These are phyloP conservation scores for Neodiprion pinetum DNA, from an alignment of 1,140 invertebrate species.

Conservation along the genomic window DNA sequence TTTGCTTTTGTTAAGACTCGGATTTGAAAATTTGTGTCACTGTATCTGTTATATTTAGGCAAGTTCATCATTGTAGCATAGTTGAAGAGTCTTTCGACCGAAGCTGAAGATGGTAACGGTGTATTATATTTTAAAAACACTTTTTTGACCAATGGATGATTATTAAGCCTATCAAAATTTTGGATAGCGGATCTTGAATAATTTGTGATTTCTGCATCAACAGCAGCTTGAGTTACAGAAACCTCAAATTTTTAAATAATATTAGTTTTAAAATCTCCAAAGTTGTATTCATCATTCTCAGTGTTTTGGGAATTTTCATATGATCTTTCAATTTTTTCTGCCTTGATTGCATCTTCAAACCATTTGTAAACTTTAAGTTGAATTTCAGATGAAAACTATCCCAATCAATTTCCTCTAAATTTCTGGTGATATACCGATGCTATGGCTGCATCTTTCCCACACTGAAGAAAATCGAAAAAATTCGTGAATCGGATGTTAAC, in stretches of 20 bases:
- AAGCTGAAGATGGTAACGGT: slow-evolving; percentile 25
- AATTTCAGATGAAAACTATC: background rate
- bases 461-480: slow-evolving; percentile 23
- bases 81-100: slow-evolving; percentile 30
- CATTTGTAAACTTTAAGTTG: slow-evolving; percentile 15
- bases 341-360: background rate
- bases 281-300: too few relatives aligned
- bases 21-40: slow-evolving; percentile 20
- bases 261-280: background rate
- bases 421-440: slow-evolving; percentile 28
- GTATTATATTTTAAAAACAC: slow-evolving; percentile 1
- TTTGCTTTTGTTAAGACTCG: background rate
- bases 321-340: background rate
- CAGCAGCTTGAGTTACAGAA: background rate
- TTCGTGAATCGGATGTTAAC: slow-evolving; percentile 23
- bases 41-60: slow-evolving; percentile 13
- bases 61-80: slow-evolving; percentile 20
- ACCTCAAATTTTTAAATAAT: slow-evolving; percentile 10
- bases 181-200: background rate
- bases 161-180: slow-evolving; percentile 14
- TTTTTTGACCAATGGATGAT: slow-evolving; percentile 22
- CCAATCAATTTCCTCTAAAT: slow-evolving; percentile 30
- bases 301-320: background rate
- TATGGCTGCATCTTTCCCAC: slow-evolving; percentile 23
- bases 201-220: slow-evolving; percentile 20